Percentiles rank a stretch among this genome's conserved stretches.
Evolutionary conservation across 2,888 invertebrate species (phyloP).

Genomic region (Carabus problematicus): DNA sequence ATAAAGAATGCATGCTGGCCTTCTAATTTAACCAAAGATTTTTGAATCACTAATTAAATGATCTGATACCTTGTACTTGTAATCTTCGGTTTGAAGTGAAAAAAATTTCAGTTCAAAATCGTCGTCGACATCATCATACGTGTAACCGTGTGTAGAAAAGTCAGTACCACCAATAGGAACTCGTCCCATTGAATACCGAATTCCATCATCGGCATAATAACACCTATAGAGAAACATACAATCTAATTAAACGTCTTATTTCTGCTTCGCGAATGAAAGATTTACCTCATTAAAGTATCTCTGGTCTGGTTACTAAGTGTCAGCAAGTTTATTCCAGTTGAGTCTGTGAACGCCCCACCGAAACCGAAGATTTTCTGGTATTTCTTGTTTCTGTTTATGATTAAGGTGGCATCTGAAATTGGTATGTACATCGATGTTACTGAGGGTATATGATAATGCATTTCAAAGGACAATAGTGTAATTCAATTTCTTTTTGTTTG

Average conservation of each 20-base stretch:
- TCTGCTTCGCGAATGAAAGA: neutral
- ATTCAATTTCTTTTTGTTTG: neutral
- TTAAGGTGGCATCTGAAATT: conserved; percentile 27
- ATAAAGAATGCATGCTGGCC: neutral
- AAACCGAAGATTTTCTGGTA: conserved; percentile 78
- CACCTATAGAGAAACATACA: conserved; percentile 68
- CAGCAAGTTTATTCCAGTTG: conserved; percentile 70
- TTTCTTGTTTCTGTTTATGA: conserved; percentile 16
- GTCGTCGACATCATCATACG: conserved; percentile 73
- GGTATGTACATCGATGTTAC: no score
- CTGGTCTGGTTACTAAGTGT: conserved; percentile 63
- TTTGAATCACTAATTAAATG: conserved; percentile 27
- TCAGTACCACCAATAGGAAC: conserved; percentile 85
- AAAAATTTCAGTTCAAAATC: conserved; percentile 68
- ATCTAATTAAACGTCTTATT: conserved; percentile 39
- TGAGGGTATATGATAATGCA: no score
- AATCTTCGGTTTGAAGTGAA: conserved; percentile 70
- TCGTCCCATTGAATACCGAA: conserved; percentile 78
- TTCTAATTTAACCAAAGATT: conserved; percentile 50
- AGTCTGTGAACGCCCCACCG: conserved; percentile 81
- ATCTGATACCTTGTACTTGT: conserved; percentile 68
- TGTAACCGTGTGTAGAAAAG: conserved; percentile 80
- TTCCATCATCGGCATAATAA: conserved; percentile 71
- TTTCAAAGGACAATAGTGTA: no score
- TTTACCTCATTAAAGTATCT: conserved; percentile 62